phyloP scores from a whole-genome alignment of 2,113 vertebrate genomes.

The Dissostichus mawsoni region DNA sequence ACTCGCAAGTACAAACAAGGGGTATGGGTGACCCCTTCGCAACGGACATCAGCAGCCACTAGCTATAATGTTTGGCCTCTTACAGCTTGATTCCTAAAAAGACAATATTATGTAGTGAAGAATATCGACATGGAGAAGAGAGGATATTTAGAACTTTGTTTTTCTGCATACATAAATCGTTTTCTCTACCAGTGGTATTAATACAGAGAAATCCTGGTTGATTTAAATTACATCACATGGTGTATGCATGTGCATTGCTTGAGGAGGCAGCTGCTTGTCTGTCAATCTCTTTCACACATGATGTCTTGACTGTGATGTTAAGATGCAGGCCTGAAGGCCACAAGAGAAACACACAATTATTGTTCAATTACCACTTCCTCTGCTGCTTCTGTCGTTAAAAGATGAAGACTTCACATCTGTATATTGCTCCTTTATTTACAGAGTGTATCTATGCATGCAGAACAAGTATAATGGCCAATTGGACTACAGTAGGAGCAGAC shows the following conservation, averaged over 20 bases:
- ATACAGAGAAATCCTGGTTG: too few relatives aligned
- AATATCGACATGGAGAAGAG: constrained; percentile 2
- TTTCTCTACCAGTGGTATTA: too few relatives aligned
- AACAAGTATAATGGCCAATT: constrained; percentile 38
- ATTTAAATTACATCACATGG: constrained; percentile 47
- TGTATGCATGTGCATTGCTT: constrained; percentile 50
- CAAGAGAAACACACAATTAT: constrained; percentile 53
- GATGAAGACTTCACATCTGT: constrained; percentile 71
- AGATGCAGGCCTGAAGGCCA: constrained; percentile 55
- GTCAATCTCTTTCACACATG: constrained; percentile 67
- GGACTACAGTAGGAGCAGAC: constrained; percentile 47
- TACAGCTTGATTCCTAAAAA: constrained; percentile 12
- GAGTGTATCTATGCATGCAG: constrained; percentile 69
- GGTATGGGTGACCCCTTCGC: constrained; percentile 51
- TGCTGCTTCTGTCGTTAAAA: constrained; percentile 55
- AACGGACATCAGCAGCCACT: constrained; percentile 40
- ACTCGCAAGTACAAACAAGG: constrained; percentile 43
- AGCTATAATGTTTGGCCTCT: constrained; percentile 39
- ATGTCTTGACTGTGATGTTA: constrained; percentile 54
- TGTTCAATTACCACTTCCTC: constrained; percentile 43
- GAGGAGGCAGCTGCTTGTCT: constrained; percentile 58
- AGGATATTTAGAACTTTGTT: neutral
- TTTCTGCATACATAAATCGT: too few relatives aligned
- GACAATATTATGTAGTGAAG: constrained; percentile 6
- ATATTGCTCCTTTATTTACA: constrained; percentile 68